phyloP scores from a whole-genome alignment of 2,113 vertebrate species.

The Bos javanicus region DNA sequence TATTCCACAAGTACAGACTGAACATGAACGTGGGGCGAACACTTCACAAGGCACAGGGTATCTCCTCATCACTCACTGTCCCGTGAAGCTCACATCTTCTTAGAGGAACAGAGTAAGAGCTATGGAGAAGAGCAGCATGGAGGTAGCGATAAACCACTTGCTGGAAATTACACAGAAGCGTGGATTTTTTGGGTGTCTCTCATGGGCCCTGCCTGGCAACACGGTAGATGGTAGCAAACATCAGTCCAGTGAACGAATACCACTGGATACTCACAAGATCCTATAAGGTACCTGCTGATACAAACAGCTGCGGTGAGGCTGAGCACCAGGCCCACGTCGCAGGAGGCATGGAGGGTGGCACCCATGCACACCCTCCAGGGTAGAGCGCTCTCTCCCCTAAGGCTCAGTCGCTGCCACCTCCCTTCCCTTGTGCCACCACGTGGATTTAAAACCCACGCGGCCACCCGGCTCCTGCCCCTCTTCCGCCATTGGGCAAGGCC shows the following conservation, averaged over 20 bases:
- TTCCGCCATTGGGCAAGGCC: constrained; percentile 30
- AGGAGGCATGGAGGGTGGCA: not conserved
- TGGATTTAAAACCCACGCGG: constrained; percentile 65
- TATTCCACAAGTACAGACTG: fast-evolving
- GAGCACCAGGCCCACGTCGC: not conserved
- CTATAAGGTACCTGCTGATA: not conserved
- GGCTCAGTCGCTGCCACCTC: not conserved
- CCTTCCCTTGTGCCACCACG: constrained; percentile 49
- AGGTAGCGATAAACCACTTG: not conserved
- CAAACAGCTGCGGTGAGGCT: not conserved
- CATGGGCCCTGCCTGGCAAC: not conserved
- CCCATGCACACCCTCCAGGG: not conserved
- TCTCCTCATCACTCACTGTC: fast-evolving
- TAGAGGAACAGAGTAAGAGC: fast-evolving
- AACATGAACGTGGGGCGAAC: not conserved
- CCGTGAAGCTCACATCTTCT: fast-evolving
- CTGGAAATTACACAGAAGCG: not conserved
- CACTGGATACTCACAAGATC: not conserved
- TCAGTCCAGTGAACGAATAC: not conserved
- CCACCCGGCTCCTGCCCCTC: not conserved
- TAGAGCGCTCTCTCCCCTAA: not conserved
- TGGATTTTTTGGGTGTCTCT: too few species aligned
- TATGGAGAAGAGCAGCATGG: not conserved
- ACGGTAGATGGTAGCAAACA: not conserved
- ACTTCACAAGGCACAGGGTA: not conserved